Base-by-base conservation (phyloP, 2,888 invertebrate genomes). In the Allophyes oxyacanthae region DNA sequence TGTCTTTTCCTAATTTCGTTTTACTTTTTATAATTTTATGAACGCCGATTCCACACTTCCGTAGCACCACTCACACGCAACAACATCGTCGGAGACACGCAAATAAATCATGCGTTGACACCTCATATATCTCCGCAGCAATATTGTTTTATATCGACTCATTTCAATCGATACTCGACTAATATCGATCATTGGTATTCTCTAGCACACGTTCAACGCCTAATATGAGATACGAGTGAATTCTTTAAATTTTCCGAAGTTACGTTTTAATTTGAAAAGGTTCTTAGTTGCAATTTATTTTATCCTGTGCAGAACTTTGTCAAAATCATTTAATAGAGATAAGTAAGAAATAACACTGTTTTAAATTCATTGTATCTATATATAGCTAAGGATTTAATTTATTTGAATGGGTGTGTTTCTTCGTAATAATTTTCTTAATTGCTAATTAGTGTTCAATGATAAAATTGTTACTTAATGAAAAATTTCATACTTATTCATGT, bases 81-180 rank as follows among this genome's bases (percentile, higher is more conserved):
- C 45, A 37, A 46, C 58, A 63, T 65, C 58, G 58, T 57, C 58
- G 53, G 60, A 72, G 68, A 70, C 79, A 72, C 78, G 76, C 78
- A 79, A 81, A 91, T 92, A 92, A 91, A 92, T 92, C 90, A 90
- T 77, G 56, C 55, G 48, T 70, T 83, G 91, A 88, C 91, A 90
- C 85, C 82, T 86, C 86, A 86, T 91, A 90, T 90, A 90, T 92
- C 89, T 87, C 75, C 60, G 72, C 60, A 57, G 69, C 77, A 81
- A 89, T 87, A 87, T 85, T 87, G 85, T 84, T 84, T 78, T 79
- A 79, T 72, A 78, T 72, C 73, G 73, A 73, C 71, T 69, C 67
- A 67, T 70, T 78, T 70, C 74, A 75, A 74, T 76, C 72, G 60
- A 69, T 71, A 79, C 71, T 46, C 66, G 49, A 62, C 66, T 65